A percentile compares a stretch with the other conserved stretches of the same genome.
Evolutionary conservation across 2,888 invertebrate genomes (phyloP).

Genomic region (Ptychoptera contaminata): DNA sequence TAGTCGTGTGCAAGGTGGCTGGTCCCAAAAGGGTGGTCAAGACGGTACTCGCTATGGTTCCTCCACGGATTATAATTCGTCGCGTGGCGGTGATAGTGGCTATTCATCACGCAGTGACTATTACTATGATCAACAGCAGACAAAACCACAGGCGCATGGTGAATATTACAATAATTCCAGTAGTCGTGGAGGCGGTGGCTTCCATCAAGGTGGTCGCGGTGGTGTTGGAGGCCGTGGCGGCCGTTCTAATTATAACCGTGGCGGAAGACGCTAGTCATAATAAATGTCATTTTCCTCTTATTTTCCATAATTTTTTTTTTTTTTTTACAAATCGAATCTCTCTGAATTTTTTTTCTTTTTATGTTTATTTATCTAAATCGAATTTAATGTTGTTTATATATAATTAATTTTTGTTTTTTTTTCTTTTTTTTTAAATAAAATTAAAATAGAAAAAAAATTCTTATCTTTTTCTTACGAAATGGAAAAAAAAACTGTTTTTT

Average conservation of each 20-base stretch:
- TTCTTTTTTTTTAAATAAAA: no score
- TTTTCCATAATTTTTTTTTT: background rate
- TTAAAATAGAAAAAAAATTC: no score
- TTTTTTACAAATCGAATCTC: background rate
- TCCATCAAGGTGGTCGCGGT: slow-evolving; percentile 2
- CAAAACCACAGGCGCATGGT: slow-evolving; percentile 7
- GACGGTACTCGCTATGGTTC: background rate
- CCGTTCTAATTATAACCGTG: slow-evolving; percentile 26
- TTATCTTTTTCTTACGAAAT: no score
- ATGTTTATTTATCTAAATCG: no score
- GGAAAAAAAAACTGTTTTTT: no score
- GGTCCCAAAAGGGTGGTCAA: slow-evolving; percentile 17
- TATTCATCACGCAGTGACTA: slow-evolving; percentile 6
- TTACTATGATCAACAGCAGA: slow-evolving; percentile 9
- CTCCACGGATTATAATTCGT: slow-evolving; percentile 3
- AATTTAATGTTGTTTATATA: no score
- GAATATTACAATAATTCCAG: slow-evolving; percentile 11
- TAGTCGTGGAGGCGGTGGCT: slow-evolving; percentile 6
- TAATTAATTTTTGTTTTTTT: no score
- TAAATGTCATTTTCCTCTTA: background rate
- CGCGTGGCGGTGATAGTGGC: slow-evolving; percentile 11
- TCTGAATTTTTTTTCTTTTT: no score
- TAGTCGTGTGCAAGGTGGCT: slow-evolving; percentile 30
- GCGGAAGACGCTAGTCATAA: slow-evolving; percentile 10
- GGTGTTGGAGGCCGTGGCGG: slow-evolving; percentile 17